Evolutionary conservation across 2,113 vertebrate species (phyloP), one percentile per base, ranked within the genome.

Genomic region (Xyliphius kryptos): DNA sequence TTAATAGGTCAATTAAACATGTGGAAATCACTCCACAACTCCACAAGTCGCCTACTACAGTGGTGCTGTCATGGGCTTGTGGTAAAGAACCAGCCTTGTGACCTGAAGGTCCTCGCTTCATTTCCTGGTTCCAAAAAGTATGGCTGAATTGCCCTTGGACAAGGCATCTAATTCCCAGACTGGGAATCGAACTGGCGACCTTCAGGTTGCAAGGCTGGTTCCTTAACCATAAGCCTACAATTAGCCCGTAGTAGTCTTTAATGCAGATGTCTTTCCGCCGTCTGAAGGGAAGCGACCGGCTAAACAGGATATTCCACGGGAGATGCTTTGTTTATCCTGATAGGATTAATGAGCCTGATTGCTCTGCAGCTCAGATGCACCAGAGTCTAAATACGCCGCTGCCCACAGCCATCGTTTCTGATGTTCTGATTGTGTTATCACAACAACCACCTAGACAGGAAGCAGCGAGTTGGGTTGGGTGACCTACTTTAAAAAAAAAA

Each of bases 281-380:
- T 61, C 7, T 52, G 46, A 56, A 48, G 26, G 52, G 52, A 44
- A 48, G 36, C 44, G 32, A 7, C 36, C 2, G 15, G 19, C 50
- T 55, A 61, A 55, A 68, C 37, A 68, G 58, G 52, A 56, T 44
- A 55, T 61, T 20, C 17, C 20, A 21, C 13, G 9, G n/a, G n/a
- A 40, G 17, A 9, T 14, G 20, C 11, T 32, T 60, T 49, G 51
- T 61, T 60, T 60, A 26, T 48, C 15, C 40, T 61, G 50, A 61
- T 54, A 43, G 41, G 55, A 7, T 8, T 54, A 64, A 43, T 37
- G 6, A 16, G 50, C 3, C 20, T 17, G 32, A 60, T 70, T 60
- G 60, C 20, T 2, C 37, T 21, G 8, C 3, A 14, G 36, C 65
- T 54, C 56, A 50, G 37, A 66, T 47, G 3, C 16, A 9, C 4